Evolutionary conservation across 2,888 invertebrate genomes (phyloP).

Genomic region (Ornithoptera priamus): DNA sequence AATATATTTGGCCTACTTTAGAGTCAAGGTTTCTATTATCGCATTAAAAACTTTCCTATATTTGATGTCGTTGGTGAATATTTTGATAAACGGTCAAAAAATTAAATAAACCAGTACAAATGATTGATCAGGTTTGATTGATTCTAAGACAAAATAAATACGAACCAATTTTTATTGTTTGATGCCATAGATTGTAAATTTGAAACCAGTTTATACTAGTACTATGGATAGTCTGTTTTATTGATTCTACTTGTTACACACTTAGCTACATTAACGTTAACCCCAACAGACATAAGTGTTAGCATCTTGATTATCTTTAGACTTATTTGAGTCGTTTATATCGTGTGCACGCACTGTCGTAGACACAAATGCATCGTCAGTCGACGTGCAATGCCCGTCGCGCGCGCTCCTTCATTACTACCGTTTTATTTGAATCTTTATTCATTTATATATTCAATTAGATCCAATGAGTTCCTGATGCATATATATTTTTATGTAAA

Average conservation of each 20-base stretch:
- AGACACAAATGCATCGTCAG: conserved; percentile 63
- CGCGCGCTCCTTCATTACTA: conserved; percentile 46
- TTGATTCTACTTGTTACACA: neutral
- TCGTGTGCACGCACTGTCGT: conserved; percentile 41
- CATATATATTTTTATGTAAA: neutral
- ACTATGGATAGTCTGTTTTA: too few species aligned
- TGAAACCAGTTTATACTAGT: neutral
- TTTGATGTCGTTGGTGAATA: too few species aligned
- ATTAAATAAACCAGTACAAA: too few species aligned
- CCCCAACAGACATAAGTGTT: conserved; percentile 3
- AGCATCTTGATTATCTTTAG: conserved; percentile 43
- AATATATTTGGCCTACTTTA: neutral
- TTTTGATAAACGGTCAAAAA: too few species aligned
- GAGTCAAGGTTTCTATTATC: neutral
- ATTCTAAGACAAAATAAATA: too few species aligned
- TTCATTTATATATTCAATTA: too few species aligned
- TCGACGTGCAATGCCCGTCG: conserved; percentile 53
- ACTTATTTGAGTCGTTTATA: conserved; percentile 48
- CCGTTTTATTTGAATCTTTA: conserved; percentile 9
- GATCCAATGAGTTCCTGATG: too few species aligned
- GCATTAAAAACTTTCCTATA: neutral
- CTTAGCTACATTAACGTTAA: neutral
- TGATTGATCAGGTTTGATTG: too few species aligned
- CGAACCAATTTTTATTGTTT: neutral
- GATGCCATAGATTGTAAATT: too few species aligned